A percentile compares a stretch with the other conserved stretches of the same genome.
phyloP scores from a whole-genome alignment of 2,113 vertebrate species.

The Oxygymnocypris stewartii region DNA sequence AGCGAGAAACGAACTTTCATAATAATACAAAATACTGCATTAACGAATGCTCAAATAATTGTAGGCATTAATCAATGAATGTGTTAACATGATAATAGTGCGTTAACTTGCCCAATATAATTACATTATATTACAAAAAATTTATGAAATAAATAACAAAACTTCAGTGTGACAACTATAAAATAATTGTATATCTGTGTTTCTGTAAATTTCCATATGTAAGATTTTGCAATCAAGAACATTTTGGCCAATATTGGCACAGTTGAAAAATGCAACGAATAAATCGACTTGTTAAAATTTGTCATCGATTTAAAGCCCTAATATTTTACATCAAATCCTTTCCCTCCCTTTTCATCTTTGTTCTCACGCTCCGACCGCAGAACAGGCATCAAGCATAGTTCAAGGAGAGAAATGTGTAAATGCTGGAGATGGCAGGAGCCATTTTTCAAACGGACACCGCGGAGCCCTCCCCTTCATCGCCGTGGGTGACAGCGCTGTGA shows the following conservation, averaged over 20 bases:
- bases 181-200: no score
- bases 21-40: no score
- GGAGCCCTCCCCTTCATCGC: constrained; percentile 41
- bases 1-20: no score
- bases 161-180: no score
- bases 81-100: no score
- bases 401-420: constrained; percentile 46
- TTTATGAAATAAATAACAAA: no score
- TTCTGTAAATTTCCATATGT: no score
- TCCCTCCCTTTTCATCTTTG: not conserved
- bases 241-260: not conserved
- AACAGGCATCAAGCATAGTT: constrained; percentile 5
- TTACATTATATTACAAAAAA: no score
- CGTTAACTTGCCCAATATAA: no score
- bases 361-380: constrained; percentile 23
- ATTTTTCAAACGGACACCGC: constrained; percentile 45
- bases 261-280: not conserved
- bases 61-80: no score
- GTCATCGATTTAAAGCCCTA: not conserved
- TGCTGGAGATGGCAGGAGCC: constrained; percentile 33
- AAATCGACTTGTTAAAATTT: not conserved
- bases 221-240: no score
- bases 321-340: not conserved
- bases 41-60: no score
- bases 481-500: constrained; percentile 53